These are phyloP conservation scores for Scylla paramamosain DNA, from an alignment of 1,140 invertebrate genomes.

Conservation along the genomic window DNA sequence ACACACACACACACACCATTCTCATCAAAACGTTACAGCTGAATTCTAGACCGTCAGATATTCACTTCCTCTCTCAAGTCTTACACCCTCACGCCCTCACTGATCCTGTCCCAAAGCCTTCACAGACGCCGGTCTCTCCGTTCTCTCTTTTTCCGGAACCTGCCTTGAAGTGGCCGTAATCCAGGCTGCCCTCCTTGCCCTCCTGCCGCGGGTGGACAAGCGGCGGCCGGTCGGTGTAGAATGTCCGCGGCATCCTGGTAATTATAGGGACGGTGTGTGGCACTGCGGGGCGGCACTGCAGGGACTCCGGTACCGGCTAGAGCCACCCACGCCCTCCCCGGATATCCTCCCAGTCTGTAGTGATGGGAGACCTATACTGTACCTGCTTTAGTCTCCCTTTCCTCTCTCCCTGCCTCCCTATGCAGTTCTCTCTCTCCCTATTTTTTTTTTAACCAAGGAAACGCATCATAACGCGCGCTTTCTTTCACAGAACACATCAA, in stretches of 20 bases:
- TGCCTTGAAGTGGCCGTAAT: background rate
- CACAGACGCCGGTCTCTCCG: background rate
- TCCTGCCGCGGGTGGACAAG: background rate
- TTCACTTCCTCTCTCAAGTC: background rate
- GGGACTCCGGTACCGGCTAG: background rate
- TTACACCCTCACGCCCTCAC: background rate
- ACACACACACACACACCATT: constrained; percentile 15
- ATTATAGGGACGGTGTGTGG: background rate
- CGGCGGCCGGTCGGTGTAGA: background rate
- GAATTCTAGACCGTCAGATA: background rate
- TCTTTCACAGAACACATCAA: too few relatives aligned
- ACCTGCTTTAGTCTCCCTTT: too few relatives aligned
- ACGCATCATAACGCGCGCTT: too few relatives aligned
- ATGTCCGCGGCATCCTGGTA: background rate
- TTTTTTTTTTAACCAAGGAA: too few relatives aligned
- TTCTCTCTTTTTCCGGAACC: background rate
- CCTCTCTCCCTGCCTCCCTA: too few relatives aligned
- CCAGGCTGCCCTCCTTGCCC: background rate
- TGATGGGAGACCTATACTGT: background rate
- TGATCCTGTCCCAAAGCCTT: too few relatives aligned
- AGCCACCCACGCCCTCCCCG: background rate
- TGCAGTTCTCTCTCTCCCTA: too few relatives aligned
- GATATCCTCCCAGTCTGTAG: background rate
- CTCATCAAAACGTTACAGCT: too few relatives aligned
- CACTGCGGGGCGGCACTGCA: background rate